These are phyloP conservation scores for Paramormyrops hopkinsi DNA, from an alignment of 2,797 vertebrate species.

Conservation along the genomic window DNA sequence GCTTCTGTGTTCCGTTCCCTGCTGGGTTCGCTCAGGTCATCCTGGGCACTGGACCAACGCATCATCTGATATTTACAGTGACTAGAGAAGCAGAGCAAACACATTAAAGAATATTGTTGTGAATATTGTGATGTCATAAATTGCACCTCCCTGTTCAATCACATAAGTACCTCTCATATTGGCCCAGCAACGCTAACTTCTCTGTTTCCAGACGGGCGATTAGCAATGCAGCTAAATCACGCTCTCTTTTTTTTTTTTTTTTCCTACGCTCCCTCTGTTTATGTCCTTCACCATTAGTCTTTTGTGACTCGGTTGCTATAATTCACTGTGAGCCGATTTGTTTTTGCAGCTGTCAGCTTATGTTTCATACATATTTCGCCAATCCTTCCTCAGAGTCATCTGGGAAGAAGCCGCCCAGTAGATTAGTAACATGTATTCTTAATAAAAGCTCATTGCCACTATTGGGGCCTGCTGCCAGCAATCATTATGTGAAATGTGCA, in stretches of 20 bases:
- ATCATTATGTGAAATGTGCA: background rate
- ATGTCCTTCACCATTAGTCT: constrained; percentile 41
- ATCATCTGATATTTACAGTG: background rate
- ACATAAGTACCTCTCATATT: constrained; percentile 27
- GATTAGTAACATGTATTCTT: background rate
- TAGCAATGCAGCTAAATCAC: constrained; percentile 36
- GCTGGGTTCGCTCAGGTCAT: background rate
- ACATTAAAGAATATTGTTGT: constrained; percentile 40
- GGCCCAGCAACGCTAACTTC: background rate
- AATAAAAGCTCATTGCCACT: background rate
- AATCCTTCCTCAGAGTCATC: background rate
- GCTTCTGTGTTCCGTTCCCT: background rate
- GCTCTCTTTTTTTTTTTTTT: constrained; percentile 56
- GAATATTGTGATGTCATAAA: constrained; percentile 48
- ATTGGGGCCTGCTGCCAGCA: background rate
- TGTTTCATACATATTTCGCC: constrained; percentile 14
- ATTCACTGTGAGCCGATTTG: background rate
- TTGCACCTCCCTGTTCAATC: constrained; percentile 46
- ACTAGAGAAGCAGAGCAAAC: background rate
- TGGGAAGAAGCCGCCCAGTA: background rate
- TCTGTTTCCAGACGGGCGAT: background rate
- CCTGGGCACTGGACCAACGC: background rate
- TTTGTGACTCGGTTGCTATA: constrained; percentile 35
- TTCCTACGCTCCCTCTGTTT: constrained; percentile 46
- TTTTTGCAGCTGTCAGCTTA: background rate